phyloP scores from a whole-genome alignment of 2,888 invertebrate species.

The Liodrosophila aerea region DNA sequence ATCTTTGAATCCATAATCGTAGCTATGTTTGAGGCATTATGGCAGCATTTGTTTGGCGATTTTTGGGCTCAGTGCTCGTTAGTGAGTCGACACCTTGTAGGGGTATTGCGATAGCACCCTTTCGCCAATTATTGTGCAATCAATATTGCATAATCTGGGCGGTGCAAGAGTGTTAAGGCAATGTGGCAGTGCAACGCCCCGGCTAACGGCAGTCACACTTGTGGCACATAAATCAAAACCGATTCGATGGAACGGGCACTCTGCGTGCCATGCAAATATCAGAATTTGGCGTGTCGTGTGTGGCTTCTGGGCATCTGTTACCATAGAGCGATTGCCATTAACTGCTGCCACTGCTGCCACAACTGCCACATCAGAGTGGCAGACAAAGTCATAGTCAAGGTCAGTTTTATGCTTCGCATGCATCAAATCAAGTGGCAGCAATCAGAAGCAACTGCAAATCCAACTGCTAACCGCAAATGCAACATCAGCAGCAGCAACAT shows the following conservation, averaged over 20 bases:
- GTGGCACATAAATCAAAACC: conserved; percentile 71
- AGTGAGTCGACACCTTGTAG: conserved; percentile 73
- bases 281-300: conserved; percentile 70
- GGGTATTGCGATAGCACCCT: conserved; percentile 69
- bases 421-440: conserved; percentile 70
- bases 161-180: conserved; percentile 13
- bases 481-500: conserved; percentile 13
- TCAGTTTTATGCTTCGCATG: conserved; percentile 61
- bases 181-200: conserved; percentile 64
- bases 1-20: conserved; percentile 36
- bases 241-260: conserved; percentile 35
- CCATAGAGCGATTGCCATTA: conserved; percentile 53
- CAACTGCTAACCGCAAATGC: no score
- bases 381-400: conserved; percentile 64
- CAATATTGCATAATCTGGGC: conserved; percentile 73
- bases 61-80: conserved; percentile 65
- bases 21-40: conserved; percentile 43
- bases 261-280: conserved; percentile 74
- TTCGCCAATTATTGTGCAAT: conserved; percentile 75
- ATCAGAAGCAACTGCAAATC: conserved; percentile 41
- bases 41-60: conserved; percentile 64
- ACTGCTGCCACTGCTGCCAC: conserved; percentile 17
- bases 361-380: conserved; percentile 23
- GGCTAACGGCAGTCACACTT: conserved; percentile 74
- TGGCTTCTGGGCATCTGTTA: conserved; percentile 72